Evolutionary conservation across 2,797 vertebrate genomes (phyloP).

Genomic region (Alfaro cultratus): DNA sequence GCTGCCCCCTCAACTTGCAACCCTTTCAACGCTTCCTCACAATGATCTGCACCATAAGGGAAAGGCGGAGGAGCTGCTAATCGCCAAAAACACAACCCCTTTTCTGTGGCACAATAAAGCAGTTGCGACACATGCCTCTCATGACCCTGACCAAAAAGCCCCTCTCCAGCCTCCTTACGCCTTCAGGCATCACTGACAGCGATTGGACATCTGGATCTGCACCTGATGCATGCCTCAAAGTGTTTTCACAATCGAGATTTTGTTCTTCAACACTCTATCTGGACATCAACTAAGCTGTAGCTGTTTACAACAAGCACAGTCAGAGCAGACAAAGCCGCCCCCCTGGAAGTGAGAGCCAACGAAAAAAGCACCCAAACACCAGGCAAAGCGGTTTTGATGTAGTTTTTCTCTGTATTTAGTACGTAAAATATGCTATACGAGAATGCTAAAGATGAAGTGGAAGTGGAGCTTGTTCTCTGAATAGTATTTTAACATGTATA

Average conservation of each 20-base stretch:
- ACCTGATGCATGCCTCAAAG: constrained; percentile 35
- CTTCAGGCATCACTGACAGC: constrained; percentile 68
- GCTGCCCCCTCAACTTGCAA: constrained; percentile 48
- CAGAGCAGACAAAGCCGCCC: not conserved
- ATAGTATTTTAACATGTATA: not conserved
- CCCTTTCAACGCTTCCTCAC: constrained; percentile 36
- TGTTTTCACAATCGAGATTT: constrained; percentile 22
- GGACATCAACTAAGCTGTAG: not conserved
- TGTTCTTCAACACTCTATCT: constrained; percentile 4
- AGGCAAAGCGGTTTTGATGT: not conserved
- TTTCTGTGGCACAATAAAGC: constrained; percentile 72
- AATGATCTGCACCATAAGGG: constrained; percentile 22
- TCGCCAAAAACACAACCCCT: constrained; percentile 65
- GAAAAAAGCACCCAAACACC: not conserved
- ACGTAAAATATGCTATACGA: too few relatives aligned
- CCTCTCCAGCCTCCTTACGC: constrained; percentile 44
- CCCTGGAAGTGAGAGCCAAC: not conserved
- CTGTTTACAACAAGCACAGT: not conserved
- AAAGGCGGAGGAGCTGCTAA: constrained; percentile 31
- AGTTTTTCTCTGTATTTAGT: not conserved
- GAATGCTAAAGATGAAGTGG: not conserved
- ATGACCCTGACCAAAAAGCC: constrained; percentile 73
- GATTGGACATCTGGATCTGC: constrained; percentile 63
- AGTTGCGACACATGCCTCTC: constrained; percentile 63
- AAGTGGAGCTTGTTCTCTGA: not conserved